Evolutionary conservation across 1,140 invertebrate genomes (phyloP).

Genomic region (Temnothorax nylanderi): DNA sequence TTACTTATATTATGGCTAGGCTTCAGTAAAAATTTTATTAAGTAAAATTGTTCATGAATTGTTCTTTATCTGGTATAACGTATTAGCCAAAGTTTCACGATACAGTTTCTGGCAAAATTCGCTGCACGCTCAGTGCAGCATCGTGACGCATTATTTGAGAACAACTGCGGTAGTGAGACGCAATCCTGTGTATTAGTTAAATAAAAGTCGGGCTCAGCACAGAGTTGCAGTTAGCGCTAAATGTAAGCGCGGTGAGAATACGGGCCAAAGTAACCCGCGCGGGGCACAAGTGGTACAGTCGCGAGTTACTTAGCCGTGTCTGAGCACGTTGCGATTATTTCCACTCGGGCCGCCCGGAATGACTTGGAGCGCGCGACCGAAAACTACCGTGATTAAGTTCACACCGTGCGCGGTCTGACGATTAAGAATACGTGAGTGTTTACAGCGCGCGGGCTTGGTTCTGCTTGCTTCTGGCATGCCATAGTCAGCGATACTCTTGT

Average conservation of each 20-base stretch:
- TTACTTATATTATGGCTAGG: background rate
- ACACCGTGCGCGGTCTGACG: constrained; percentile 49
- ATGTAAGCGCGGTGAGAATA: constrained; percentile 6
- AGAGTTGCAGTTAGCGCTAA: constrained; percentile 5
- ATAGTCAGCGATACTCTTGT: background rate
- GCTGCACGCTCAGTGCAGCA: too few species aligned
- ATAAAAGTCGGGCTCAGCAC: constrained; percentile 27
- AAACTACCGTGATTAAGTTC: constrained; percentile 63
- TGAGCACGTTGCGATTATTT: constrained; percentile 41
- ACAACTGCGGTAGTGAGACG: background rate
- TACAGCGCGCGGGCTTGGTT: background rate
- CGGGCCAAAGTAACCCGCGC: background rate
- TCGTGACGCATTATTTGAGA: background rate
- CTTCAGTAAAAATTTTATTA: background rate
- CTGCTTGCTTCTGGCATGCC: background rate
- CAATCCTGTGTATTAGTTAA: constrained; percentile 17
- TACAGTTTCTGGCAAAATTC: background rate
- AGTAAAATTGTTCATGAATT: background rate
- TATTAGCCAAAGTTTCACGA: background rate
- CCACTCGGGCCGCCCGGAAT: constrained; percentile 20
- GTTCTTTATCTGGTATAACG: background rate
- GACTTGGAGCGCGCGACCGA: constrained; percentile 36
- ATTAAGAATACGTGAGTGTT: constrained; percentile 61
- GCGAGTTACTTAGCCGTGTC: constrained; percentile 28
- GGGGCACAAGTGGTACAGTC: constrained; percentile 1